phyloP scores from a whole-genome alignment of 2,888 invertebrate genomes.

The Strigamia maritima region DNA sequence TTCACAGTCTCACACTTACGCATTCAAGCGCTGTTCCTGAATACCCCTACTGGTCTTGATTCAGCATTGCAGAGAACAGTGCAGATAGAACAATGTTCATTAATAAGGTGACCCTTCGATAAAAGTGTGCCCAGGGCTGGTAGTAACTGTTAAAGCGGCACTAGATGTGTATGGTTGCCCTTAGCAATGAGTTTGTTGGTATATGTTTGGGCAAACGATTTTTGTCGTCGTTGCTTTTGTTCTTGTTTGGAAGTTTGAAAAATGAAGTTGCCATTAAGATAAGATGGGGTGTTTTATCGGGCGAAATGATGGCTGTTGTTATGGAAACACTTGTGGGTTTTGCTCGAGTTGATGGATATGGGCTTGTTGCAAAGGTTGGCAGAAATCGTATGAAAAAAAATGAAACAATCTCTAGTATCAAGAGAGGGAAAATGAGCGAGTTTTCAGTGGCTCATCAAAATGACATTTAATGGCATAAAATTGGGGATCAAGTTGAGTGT shows the following conservation, averaged over 20 bases:
- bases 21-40: no score
- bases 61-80: no score
- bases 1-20: no score
- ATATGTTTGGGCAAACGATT: background rate
- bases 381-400: slow-evolving; percentile 2
- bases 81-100: no score
- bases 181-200: background rate
- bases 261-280: slow-evolving; percentile 18
- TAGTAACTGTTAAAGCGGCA: background rate
- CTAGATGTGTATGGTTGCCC: background rate
- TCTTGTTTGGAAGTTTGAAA: slow-evolving; percentile 27
- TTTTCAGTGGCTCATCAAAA: background rate
- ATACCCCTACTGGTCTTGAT: no score
- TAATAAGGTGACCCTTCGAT: no score
- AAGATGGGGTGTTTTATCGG: slow-evolving; percentile 2
- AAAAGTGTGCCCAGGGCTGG: no score
- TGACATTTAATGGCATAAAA: background rate
- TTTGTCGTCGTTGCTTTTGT: slow-evolving; percentile 6
- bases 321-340: background rate
- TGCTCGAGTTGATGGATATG: background rate
- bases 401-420: background rate
- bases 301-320: background rate
- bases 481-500: background rate
- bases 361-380: background rate
- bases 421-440: background rate